These are phyloP conservation scores for Rhinoraja longicauda DNA, from an alignment of 2,797 vertebrate species.

Conservation along the genomic window DNA sequence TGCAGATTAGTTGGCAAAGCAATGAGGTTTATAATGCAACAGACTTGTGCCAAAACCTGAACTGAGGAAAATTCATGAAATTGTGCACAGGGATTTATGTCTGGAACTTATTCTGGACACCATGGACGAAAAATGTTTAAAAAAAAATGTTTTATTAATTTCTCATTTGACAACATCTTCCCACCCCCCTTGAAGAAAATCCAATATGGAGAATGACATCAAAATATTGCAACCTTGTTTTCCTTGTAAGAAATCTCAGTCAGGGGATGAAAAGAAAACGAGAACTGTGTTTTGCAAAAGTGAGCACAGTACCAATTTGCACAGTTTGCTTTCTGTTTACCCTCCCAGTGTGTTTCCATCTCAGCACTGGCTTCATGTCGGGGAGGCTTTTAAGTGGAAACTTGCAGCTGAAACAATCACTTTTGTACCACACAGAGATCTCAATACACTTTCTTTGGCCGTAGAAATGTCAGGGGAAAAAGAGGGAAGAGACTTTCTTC, in stretches of 20 bases:
- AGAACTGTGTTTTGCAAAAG: neutral
- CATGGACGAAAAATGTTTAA: neutral
- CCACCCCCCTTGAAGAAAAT: neutral
- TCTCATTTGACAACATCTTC: neutral
- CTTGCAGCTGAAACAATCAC: conserved; percentile 29
- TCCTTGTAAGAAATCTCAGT: conserved; percentile 24
- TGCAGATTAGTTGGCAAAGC: neutral
- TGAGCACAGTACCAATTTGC: neutral
- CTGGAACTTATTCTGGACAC: neutral
- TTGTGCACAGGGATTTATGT: neutral
- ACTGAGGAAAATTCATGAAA: neutral
- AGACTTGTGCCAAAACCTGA: neutral
- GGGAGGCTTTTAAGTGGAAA: conserved; percentile 24
- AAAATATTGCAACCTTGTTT: conserved; percentile 18
- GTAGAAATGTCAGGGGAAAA: neutral
- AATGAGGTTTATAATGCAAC: too few species aligned
- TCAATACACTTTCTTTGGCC: neutral
- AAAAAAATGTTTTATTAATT: neutral
- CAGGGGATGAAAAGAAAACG: conserved; percentile 8
- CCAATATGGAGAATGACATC: conserved; percentile 1
- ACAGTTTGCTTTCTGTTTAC: conserved; percentile 29
- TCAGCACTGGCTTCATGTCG: neutral
- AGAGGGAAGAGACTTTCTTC: neutral
- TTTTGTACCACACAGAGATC: conserved; percentile 23
- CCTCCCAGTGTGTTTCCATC: conserved; percentile 29